Conservation (phyloP, 2,797 vertebrate genomes). For the Syncerus caffer region DNA sequence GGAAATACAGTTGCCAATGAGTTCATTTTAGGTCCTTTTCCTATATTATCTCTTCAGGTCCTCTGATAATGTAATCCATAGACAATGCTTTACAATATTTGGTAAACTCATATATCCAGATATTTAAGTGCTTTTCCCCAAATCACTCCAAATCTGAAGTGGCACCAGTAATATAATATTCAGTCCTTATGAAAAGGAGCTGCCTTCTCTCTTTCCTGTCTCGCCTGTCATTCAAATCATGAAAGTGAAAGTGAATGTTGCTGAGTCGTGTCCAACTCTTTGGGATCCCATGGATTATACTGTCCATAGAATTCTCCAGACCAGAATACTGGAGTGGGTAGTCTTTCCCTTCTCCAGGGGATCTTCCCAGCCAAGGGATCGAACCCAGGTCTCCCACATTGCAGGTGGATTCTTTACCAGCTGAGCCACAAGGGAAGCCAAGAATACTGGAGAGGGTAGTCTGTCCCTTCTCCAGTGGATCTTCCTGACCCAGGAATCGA, state of each 20-base stretch:
- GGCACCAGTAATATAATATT: neutral
- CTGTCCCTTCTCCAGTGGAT: neutral
- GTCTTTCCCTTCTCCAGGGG: neutral
- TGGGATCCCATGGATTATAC: neutral
- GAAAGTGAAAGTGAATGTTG: neutral
- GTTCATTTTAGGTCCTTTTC: neutral
- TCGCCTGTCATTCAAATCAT: neutral
- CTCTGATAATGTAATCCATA: neutral
- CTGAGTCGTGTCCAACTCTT: neutral
- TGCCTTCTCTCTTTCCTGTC: neutral
- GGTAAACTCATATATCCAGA: neutral
- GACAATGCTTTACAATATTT: neutral
- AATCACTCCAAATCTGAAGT: neutral
- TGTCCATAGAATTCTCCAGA: neutral
- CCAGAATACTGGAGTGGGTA: neutral
- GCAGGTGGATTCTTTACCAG: neutral
- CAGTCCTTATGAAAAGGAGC: neutral
- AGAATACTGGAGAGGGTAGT: neutral
- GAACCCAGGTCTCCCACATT: neutral
- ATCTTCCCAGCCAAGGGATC: neutral
- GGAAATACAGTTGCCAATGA: neutral
- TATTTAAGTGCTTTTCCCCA: neutral
- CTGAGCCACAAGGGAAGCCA: neutral
- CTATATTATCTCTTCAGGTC: neutral
- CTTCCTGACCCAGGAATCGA: neutral